Evolutionary conservation across 2,113 vertebrate species (phyloP).

Genomic region (Hylia prasina): DNA sequence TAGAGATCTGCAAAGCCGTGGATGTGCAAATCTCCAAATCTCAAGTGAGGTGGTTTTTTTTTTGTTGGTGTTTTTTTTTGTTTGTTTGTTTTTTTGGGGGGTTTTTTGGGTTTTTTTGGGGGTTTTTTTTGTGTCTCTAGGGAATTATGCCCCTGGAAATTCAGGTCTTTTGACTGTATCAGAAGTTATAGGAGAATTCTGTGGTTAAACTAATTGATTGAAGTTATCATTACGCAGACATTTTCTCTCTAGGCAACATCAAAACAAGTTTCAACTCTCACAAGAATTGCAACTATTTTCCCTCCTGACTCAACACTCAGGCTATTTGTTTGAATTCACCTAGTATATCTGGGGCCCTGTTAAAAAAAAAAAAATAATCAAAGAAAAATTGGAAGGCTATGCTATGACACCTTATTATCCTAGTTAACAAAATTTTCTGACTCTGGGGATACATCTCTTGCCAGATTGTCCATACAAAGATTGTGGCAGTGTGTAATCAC

Average conservation of each 20-base stretch:
- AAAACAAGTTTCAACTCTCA: not conserved
- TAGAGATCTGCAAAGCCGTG: not conserved
- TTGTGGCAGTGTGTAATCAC: not conserved
- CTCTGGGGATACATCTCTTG: not conserved
- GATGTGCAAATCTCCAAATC: not conserved
- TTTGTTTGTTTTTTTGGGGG: not conserved
- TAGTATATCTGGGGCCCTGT: not conserved
- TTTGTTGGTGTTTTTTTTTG: not conserved
- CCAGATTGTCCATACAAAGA: not conserved
- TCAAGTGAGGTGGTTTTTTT: not conserved
- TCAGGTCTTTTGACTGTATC: not conserved
- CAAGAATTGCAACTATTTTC: not conserved
- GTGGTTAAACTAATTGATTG: not conserved
- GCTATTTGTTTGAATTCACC: not conserved
- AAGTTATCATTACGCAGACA: not conserved
- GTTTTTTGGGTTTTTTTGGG: not conserved
- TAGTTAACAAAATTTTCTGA: not conserved
- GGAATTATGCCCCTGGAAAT: not conserved
- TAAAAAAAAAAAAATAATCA: not conserved
- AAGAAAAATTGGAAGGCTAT: not conserved
- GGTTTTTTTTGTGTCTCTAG: not conserved
- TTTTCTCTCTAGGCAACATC: not conserved
- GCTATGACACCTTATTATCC: not conserved
- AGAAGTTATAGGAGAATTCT: not conserved
- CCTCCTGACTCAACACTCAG: not conserved